A percentile compares a stretch with the other conserved stretches of the same genome.
phyloP scores from a whole-genome alignment of 2,888 invertebrate genomes.

The Lymantria dispar region DNA sequence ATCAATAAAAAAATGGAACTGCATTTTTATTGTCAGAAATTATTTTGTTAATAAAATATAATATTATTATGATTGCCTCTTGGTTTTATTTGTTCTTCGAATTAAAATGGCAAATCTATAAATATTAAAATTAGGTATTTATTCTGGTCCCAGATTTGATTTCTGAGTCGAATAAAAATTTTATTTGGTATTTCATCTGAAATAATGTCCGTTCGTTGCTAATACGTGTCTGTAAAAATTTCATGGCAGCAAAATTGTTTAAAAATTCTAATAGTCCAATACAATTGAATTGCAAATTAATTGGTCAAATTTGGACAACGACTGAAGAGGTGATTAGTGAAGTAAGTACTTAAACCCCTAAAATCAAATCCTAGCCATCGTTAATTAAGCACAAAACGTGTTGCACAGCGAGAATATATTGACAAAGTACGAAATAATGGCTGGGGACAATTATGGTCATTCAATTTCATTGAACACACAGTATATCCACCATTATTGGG shows the following conservation, averaged over 20 bases:
- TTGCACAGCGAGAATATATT: conserved; percentile 60
- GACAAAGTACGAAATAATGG: conserved; percentile 61
- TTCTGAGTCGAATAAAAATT: no score
- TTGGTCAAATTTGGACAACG: conserved; percentile 46
- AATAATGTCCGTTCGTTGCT: no score
- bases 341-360: conserved; percentile 51
- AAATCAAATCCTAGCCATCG: conserved; percentile 57
- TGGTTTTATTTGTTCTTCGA: no score
- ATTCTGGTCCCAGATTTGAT: no score
- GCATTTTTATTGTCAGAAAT: no score
- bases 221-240: no score
- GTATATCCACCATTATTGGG: conserved; percentile 6
- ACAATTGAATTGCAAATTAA: conserved; percentile 33
- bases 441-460: conserved; percentile 64
- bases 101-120: no score
- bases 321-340: conserved; percentile 61
- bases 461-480: conserved; percentile 47
- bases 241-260: neutral
- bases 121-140: no score
- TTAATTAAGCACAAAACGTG: conserved; percentile 59
- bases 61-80: no score
- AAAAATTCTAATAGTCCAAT: conserved; percentile 4
- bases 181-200: no score
- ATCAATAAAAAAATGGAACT: no score
- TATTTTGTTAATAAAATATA: no score